These are phyloP conservation scores for Melopsittacus undulatus DNA, from an alignment of 2,797 vertebrate species.

Conservation along the genomic window DNA sequence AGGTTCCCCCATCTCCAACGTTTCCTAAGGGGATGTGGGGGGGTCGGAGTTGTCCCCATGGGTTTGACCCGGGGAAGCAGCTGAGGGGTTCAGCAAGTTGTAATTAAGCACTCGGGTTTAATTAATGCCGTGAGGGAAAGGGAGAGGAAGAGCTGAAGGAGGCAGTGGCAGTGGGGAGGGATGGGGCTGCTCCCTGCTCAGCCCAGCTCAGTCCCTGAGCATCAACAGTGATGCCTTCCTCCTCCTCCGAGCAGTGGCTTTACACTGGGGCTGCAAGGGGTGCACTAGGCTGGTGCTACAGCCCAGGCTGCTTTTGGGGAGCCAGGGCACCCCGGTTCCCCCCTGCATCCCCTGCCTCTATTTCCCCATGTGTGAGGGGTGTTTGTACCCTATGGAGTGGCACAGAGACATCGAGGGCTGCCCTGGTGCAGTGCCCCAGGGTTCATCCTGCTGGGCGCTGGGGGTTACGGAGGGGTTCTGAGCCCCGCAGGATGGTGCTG, in stretches of 20 bases:
- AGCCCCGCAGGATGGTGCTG: not conserved
- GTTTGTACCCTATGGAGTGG: fast-evolving
- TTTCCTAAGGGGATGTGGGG: not conserved
- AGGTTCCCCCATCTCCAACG: fast-evolving
- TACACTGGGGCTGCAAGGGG: not conserved
- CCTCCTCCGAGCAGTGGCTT: fast-evolving
- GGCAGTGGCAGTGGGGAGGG: not conserved
- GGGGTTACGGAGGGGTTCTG: not conserved
- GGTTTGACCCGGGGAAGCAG: not conserved
- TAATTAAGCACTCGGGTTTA: conserved; percentile 18
- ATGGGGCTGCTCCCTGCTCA: not conserved
- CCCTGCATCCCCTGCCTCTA: not conserved
- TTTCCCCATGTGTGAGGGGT: not conserved
- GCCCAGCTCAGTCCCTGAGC: not conserved
- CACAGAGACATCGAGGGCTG: not conserved
- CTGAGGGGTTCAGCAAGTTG: not conserved
- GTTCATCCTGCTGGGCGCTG: not conserved
- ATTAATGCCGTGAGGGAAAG: not conserved
- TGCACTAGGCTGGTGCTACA: not conserved
- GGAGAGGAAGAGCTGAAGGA: not conserved
- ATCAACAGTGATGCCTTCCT: not conserved
- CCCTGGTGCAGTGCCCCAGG: fast-evolving
- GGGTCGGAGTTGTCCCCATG: fast-evolving
- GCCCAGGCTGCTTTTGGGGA: not conserved
- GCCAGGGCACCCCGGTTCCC: too few relatives aligned